Evolutionary conservation across 2,113 vertebrate genomes (phyloP).

Genomic region (Pipra filicauda): DNA sequence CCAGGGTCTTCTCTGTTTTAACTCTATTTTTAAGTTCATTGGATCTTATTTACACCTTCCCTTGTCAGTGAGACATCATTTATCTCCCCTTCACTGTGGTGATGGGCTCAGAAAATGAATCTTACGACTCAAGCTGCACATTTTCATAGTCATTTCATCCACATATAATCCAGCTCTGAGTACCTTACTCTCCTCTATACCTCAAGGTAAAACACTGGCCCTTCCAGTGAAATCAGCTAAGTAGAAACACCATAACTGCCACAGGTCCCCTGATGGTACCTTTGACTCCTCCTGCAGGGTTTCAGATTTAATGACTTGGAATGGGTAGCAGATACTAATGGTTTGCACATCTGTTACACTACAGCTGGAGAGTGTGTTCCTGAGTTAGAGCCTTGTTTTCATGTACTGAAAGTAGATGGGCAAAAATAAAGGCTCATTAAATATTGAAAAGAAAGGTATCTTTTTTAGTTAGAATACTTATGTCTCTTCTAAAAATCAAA

Average conservation of each 20-base stretch:
- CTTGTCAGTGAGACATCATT: background rate
- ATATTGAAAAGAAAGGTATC: conserved; percentile 34
- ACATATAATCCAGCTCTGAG: background rate
- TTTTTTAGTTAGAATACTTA: background rate
- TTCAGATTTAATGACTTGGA: conserved; percentile 60
- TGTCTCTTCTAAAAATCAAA: background rate
- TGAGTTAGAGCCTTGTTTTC: background rate
- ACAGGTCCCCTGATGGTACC: conserved; percentile 47
- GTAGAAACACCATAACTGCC: conserved; percentile 31
- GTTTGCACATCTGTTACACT: conserved; percentile 63
- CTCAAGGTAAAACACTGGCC: background rate
- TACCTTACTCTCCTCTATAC: background rate
- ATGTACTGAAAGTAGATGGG: background rate
- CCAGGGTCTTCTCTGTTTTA: background rate
- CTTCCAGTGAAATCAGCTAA: conserved; percentile 11
- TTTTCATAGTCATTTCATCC: background rate
- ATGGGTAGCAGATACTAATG: conserved; percentile 63
- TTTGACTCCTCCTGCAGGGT: conserved; percentile 49
- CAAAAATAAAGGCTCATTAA: conserved; percentile 55
- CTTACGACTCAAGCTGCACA: background rate
- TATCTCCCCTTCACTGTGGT: background rate
- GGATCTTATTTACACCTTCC: background rate
- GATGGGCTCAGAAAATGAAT: background rate
- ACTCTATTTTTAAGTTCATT: background rate
- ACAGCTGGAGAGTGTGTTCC: conserved; percentile 42